These are phyloP conservation scores for Rhopalosiphum maidis DNA, from an alignment of 1,140 invertebrate species.

Conservation along the genomic window DNA sequence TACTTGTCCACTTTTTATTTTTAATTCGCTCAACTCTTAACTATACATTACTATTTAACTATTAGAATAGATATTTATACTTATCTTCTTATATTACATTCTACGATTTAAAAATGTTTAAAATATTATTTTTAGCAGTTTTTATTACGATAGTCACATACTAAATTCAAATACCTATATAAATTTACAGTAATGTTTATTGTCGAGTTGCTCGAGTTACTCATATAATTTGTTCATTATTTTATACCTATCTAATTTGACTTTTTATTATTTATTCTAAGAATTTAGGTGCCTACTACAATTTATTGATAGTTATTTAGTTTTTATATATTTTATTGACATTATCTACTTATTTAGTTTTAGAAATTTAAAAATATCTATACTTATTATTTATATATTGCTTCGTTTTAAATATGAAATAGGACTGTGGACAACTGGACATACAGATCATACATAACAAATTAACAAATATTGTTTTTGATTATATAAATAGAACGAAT, in stretches of 20 bases:
- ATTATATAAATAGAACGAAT: not conserved
- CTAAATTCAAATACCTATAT: not conserved
- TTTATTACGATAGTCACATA: not conserved
- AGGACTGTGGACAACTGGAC: not conserved
- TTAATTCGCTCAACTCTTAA: not conserved
- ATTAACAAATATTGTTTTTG: not conserved
- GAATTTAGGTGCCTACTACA: not conserved
- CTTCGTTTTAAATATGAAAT: too few species aligned
- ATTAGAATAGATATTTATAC: not conserved
- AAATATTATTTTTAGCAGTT: not conserved
- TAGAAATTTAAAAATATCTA: too few species aligned
- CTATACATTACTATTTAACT: not conserved
- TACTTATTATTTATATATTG: too few species aligned
- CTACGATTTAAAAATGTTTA: not conserved
- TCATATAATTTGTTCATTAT: not conserved
- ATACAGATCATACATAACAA: not conserved
- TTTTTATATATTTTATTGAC: too few species aligned
- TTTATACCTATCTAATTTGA: not conserved
- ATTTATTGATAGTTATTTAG: not conserved
- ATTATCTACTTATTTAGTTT: too few species aligned
- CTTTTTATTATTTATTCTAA: not conserved
- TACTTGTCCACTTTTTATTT: not conserved
- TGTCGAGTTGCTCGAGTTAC: not conserved
- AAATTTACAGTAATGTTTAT: not conserved
- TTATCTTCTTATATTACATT: not conserved